These are phyloP conservation scores for Bicyclus anynana DNA, from an alignment of 1,140 invertebrate genomes.

Conservation along the genomic window DNA sequence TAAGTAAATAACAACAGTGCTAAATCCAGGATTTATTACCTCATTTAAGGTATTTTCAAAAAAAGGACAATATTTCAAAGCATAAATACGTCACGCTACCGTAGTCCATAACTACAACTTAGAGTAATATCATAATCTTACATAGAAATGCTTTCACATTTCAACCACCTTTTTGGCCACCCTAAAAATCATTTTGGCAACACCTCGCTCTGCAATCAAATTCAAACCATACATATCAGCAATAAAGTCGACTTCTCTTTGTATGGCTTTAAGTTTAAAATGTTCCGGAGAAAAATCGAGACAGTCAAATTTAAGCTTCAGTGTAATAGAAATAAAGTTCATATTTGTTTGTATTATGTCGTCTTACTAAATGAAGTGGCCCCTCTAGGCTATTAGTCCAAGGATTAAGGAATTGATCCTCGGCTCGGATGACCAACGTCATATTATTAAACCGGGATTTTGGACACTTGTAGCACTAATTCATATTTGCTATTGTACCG, in stretches of 20 bases:
- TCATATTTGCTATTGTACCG: constrained; percentile 40
- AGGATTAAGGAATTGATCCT: constrained; percentile 63
- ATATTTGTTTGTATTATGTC: constrained; percentile 14
- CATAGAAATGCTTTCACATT: constrained; percentile 72
- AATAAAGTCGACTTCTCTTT: constrained; percentile 18
- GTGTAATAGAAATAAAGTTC: constrained; percentile 6
- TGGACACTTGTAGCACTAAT: constrained; percentile 60
- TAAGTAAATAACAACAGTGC: neutral
- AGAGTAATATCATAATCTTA: constrained; percentile 70
- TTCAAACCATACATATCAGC: constrained; percentile 13
- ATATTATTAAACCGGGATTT: constrained; percentile 68
- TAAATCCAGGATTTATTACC: constrained; percentile 5
- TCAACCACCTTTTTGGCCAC: constrained; percentile 43
- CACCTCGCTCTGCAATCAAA: constrained; percentile 12
- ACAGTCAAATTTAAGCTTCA: constrained; percentile 22
- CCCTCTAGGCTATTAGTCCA: constrained; percentile 62
- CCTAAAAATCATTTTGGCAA: constrained; percentile 50
- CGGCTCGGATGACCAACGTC: constrained; percentile 67
- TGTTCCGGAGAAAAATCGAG: neutral
- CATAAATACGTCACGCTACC: constrained; percentile 31
- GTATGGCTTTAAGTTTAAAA: neutral
- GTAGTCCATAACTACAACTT: constrained; percentile 38
- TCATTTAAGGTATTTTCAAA: neutral
- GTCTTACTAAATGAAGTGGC: constrained; percentile 38
- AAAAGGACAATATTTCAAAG: constrained; percentile 35